Percentiles rank a stretch among this genome's conserved stretches.
Conservation (phyloP, 2,797 vertebrate species). For the Enteromius mattozi region DNA sequence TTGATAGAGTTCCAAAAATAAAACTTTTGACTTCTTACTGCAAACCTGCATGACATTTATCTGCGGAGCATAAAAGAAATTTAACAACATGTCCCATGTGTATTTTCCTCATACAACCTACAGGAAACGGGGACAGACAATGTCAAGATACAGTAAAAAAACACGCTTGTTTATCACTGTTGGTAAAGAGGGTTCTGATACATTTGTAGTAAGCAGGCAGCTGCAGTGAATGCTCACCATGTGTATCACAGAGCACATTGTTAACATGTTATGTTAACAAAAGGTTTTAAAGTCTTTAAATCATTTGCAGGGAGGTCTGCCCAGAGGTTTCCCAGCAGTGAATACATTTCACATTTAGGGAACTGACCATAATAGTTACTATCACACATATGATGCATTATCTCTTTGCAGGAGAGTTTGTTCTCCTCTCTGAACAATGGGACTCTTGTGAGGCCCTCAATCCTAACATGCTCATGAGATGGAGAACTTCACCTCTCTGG, state of each 20-base stretch:
- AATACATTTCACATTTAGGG: not conserved
- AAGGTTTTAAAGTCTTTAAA: constrained; percentile 19
- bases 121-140: not conserved
- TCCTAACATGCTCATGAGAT: not conserved
- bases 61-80: not conserved
- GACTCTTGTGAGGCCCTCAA: constrained; percentile 35
- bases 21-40: not conserved
- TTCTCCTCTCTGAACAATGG: constrained; percentile 43
- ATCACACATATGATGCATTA: not conserved
- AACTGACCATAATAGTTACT: constrained; percentile 3
- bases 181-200: not conserved
- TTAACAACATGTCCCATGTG: not conserved
- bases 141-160: not conserved
- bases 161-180: not conserved
- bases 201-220: not conserved
- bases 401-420: constrained; percentile 26
- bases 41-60: not conserved
- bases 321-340: constrained; percentile 3
- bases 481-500: constrained; percentile 28
- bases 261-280: not conserved
- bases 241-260: constrained; percentile 10
- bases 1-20: not conserved
- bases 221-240: constrained; percentile 23
- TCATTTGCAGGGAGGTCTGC: constrained; percentile 8
- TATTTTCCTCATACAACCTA: not conserved